Percentiles rank a stretch among this genome's conserved stretches.
phyloP scores from a whole-genome alignment of 2,888 invertebrate species.

The Busseola fusca region DNA sequence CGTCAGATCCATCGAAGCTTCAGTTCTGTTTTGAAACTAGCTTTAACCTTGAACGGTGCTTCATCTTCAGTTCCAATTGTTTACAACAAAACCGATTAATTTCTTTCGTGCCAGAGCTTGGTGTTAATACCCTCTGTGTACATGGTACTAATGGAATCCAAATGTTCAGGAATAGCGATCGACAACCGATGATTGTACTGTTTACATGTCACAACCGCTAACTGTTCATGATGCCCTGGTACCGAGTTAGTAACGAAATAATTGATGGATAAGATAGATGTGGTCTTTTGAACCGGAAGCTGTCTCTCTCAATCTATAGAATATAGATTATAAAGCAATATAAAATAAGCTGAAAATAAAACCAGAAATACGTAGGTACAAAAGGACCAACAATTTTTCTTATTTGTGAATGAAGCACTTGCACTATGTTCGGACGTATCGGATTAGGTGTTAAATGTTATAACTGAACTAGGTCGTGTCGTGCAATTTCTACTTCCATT shows the following conservation, averaged over 20 bases:
- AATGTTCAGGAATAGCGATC: constrained; percentile 55
- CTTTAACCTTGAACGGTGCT: constrained; percentile 17
- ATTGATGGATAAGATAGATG: neutral
- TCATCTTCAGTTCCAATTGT: constrained; percentile 29
- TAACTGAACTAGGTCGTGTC: constrained; percentile 22
- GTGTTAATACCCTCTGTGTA: constrained; percentile 37
- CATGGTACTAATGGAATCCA: constrained; percentile 54
- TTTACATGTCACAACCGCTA: constrained; percentile 53
- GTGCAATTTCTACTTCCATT: constrained; percentile 28
- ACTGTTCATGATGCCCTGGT: constrained; percentile 53
- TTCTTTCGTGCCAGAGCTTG: constrained; percentile 10
- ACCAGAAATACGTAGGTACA: neutral
- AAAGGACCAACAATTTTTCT: neutral
- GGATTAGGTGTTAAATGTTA: constrained; percentile 33
- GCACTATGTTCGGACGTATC: constrained; percentile 18
- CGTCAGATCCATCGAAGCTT: constrained; percentile 12
- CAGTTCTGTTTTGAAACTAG: constrained; percentile 26
- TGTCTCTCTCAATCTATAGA: neutral
- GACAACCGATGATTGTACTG: constrained; percentile 38
- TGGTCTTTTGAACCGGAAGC: neutral
- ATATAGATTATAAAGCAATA: neutral
- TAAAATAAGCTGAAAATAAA: neutral
- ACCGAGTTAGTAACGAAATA: constrained; percentile 15
- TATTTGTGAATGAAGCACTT: constrained; percentile 12
- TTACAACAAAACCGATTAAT: constrained; percentile 38